Conservation (phyloP, 2,797 vertebrate genomes). For the Neosilurus hyrtlii region DNA sequence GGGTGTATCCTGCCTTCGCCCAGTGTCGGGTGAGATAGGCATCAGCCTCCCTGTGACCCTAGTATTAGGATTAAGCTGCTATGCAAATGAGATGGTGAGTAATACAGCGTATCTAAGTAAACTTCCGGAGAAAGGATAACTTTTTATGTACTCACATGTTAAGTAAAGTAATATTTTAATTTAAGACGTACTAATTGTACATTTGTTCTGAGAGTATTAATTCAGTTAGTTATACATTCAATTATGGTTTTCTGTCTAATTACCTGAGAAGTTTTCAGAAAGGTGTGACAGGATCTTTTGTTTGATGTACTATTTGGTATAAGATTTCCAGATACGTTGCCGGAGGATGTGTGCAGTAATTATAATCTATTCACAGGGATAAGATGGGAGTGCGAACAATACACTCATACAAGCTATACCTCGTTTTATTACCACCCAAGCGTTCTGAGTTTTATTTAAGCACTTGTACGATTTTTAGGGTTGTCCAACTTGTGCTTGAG, state of each 20-base stretch:
- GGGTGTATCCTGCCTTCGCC: too few species aligned
- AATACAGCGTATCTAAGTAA: not conserved
- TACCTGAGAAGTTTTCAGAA: not conserved
- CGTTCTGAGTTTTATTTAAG: not conserved
- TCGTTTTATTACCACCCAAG: not conserved
- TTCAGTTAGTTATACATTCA: not conserved
- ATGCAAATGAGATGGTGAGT: too few species aligned
- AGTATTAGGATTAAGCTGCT: too few species aligned
- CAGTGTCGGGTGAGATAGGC: too few species aligned
- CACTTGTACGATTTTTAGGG: not conserved
- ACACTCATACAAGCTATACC: not conserved
- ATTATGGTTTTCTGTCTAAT: not conserved
- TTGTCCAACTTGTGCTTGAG: not conserved
- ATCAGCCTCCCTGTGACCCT: too few species aligned
- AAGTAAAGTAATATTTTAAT: not conserved
- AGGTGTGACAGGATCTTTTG: not conserved
- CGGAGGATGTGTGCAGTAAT: not conserved
- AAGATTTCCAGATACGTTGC: conserved; percentile 1
- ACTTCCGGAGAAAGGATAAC: not conserved
- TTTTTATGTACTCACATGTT: not conserved
- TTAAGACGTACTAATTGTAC: not conserved
- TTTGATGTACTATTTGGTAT: not conserved
- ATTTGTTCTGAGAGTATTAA: too few species aligned
- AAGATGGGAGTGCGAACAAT: not conserved
- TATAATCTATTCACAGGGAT: not conserved